Percentiles rank a stretch among this genome's conserved stretches.
Evolutionary conservation across 2,888 invertebrate species (phyloP).

Genomic region (Melangyna quadrimaculata): DNA sequence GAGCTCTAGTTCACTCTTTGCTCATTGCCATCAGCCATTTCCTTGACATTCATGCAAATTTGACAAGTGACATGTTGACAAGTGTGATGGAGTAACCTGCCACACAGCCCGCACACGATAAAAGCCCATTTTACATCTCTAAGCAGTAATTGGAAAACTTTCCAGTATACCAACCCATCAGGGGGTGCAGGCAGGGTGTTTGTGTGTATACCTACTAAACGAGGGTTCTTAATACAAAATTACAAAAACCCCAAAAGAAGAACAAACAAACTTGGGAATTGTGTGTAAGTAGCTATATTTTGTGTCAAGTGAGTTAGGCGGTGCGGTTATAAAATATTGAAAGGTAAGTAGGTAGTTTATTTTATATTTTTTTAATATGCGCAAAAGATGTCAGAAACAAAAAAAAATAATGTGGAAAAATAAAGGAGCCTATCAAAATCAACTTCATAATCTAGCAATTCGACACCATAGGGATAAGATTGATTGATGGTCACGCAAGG

Average conservation of each 20-base stretch:
- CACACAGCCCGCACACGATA: slow-evolving; percentile 71
- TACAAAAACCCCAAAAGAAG: slow-evolving; percentile 35
- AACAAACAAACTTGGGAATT: slow-evolving; percentile 41
- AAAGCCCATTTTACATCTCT: slow-evolving; percentile 71
- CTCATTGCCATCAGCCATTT: slow-evolving; percentile 53
- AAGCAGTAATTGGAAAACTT: slow-evolving; percentile 74
- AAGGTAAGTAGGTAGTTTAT: slow-evolving; percentile 9
- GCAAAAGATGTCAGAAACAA: slow-evolving; percentile 46
- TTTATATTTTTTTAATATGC: not conserved
- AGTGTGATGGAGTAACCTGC: slow-evolving; percentile 76
- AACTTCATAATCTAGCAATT: slow-evolving; percentile 70
- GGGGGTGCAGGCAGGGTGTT: slow-evolving; percentile 66
- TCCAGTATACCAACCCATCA: slow-evolving; percentile 31
- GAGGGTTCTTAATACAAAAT: slow-evolving; percentile 48
- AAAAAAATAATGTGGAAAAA: slow-evolving; percentile 36
- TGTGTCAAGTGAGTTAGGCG: not conserved
- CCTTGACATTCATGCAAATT: slow-evolving; percentile 75
- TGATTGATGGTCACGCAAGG: slow-evolving; percentile 77
- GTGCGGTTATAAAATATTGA: slow-evolving; percentile 24
- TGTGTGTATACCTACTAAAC: slow-evolving; percentile 15
- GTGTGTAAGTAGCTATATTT: not conserved
- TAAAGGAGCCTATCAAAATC: slow-evolving; percentile 70
- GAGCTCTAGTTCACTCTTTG: not conserved
- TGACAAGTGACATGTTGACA: slow-evolving; percentile 79
- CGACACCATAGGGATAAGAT: slow-evolving; percentile 64